A percentile compares a stretch with the other conserved stretches of the same genome.
These are phyloP conservation scores for Mus musculus DNA, from an alignment of 2,113 vertebrate species.

Conservation along the genomic window GRCm39 chr16:66467501-66468000, in stretches of 20 bases:
- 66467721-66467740: neutral
- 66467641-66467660: neutral
- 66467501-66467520: neutral
- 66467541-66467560: neutral
- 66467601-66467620: neutral
- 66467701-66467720: neutral
- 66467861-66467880: neutral
- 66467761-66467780: neutral
- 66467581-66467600: neutral
- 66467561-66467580: neutral
- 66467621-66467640: neutral
- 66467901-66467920: neutral
- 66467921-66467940: neutral
- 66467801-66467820: neutral
- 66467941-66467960: neutral
- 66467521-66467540: neutral
- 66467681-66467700: neutral
- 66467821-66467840: neutral
- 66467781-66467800: rapidly evolving
- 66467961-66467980: neutral
- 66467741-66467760: neutral
- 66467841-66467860: neutral
- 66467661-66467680: neutral
- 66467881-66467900: neutral
- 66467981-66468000: neutral